These are phyloP conservation scores for Furcifer pardalis DNA, from an alignment of 2,797 vertebrate genomes.

Conservation along the genomic window DNA sequence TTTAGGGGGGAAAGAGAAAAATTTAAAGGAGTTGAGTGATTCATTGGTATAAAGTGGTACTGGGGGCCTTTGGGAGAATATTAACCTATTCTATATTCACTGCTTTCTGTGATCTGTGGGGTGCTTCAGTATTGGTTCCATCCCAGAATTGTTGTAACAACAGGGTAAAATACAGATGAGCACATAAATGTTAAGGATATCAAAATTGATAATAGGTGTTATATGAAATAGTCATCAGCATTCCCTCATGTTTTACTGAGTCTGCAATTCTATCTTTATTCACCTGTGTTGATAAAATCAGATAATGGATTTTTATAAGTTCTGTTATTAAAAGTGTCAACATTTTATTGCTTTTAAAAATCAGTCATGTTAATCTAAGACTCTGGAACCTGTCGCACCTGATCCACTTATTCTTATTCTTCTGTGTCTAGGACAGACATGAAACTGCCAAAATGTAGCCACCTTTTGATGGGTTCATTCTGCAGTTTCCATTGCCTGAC, in stretches of 20 bases:
- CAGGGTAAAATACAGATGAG: background rate
- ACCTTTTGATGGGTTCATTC: no score
- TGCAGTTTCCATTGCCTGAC: no score
- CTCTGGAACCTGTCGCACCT: background rate
- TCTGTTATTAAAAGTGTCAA: background rate
- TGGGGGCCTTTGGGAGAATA: background rate
- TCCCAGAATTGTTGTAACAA: background rate
- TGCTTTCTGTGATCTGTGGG: background rate
- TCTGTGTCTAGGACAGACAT: no score
- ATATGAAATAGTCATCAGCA: no score
- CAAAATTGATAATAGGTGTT: no score
- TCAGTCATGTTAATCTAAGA: background rate
- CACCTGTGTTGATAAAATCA: no score
- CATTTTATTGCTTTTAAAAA: background rate
- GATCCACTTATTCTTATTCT: no score
- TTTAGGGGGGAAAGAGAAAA: background rate
- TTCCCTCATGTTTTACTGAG: no score
- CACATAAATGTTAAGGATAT: no score
- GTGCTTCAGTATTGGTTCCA: background rate
- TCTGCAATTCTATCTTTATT: no score
- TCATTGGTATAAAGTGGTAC: background rate
- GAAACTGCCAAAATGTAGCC: no score
- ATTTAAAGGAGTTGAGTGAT: background rate
- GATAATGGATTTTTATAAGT: background rate
- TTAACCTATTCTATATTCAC: background rate